Evolutionary conservation across 2,888 invertebrate species (phyloP).

Genomic region (Tenthredo amoena): DNA sequence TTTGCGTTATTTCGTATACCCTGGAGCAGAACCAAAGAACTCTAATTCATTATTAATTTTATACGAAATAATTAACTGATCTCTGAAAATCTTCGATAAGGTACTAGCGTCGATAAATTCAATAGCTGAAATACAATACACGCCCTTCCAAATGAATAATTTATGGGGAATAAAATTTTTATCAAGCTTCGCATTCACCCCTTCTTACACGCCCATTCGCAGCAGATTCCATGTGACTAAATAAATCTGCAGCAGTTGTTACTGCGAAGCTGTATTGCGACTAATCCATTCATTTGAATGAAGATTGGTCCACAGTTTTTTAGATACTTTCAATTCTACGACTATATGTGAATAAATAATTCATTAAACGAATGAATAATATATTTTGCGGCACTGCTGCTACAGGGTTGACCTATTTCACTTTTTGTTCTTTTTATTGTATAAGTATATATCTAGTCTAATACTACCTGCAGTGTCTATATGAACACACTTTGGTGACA

Average conservation of each 20-base stretch:
- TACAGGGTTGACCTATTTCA: background rate
- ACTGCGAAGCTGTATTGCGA: background rate
- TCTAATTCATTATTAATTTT: background rate
- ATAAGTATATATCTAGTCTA: background rate
- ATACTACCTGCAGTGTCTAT: conserved; percentile 34
- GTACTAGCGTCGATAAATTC: background rate
- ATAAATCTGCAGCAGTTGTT: conserved; percentile 45
- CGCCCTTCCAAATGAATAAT: conserved; percentile 39
- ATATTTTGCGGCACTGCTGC: background rate
- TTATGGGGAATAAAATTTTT: conserved; percentile 32
- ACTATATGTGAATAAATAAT: conserved; percentile 7
- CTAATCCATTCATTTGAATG: conserved; percentile 47
- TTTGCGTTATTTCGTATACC: background rate
- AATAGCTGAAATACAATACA: background rate
- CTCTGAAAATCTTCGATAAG: background rate
- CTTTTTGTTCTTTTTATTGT: background rate
- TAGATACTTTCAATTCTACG: background rate
- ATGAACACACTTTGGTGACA: conserved; percentile 41
- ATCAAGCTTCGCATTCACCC: conserved; percentile 27
- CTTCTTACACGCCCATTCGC: conserved; percentile 28
- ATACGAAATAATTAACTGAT: background rate
- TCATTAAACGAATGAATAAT: background rate
- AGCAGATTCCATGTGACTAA: conserved; percentile 42
- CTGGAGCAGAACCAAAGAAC: background rate
- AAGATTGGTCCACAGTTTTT: conserved; percentile 23